Evolutionary conservation across 2,113 vertebrate genomes (phyloP).

Genomic region (Anoplopoma fimbria): DNA sequence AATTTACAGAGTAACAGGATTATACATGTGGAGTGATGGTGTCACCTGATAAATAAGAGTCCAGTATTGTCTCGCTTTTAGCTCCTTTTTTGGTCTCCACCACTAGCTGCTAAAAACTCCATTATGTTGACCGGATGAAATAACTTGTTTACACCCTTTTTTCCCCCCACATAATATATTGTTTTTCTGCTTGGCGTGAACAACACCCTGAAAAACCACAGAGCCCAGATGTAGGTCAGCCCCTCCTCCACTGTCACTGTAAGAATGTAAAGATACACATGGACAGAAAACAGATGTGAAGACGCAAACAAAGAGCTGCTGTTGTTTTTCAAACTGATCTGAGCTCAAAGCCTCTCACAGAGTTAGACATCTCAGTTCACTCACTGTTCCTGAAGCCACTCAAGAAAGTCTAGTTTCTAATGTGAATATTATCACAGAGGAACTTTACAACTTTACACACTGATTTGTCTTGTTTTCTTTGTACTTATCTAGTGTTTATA

Average conservation of each 20-base stretch:
- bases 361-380: not conserved
- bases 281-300: slow-evolving; percentile 18
- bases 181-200: not conserved
- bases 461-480: not conserved
- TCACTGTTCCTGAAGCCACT: no score
- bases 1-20: no score
- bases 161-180: no score
- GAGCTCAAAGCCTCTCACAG: not conserved
- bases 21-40: no score
- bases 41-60: no score
- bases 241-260: slow-evolving; percentile 30
- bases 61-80: no score
- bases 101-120: no score
- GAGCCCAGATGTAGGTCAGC: slow-evolving; percentile 50
- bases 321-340: slow-evolving; percentile 5
- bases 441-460: not conserved
- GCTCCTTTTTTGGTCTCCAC: no score
- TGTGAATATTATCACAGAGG: not conserved
- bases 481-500: not conserved
- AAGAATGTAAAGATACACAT: slow-evolving; percentile 22
- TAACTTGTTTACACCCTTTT: no score
- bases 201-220: not conserved
- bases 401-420: not conserved
- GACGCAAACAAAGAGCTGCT: slow-evolving; percentile 5
- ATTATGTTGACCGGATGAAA: no score